Conservation (phyloP, 2,888 invertebrate genomes). For the Apomyelois bistriatella region DNA sequence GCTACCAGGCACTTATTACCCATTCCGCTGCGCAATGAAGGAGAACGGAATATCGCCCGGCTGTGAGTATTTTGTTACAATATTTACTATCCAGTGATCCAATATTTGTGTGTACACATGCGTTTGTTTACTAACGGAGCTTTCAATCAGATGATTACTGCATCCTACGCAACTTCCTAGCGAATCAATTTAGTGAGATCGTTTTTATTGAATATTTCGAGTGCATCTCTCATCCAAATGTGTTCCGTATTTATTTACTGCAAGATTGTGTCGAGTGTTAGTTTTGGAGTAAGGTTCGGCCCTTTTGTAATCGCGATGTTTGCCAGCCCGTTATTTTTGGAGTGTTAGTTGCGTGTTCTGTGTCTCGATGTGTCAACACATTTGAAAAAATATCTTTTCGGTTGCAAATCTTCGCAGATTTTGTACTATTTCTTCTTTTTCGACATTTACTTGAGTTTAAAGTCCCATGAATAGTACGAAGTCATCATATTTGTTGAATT, state of each 20-base stretch:
- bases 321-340: constrained; percentile 55
- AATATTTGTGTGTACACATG: constrained; percentile 18
- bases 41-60: constrained; percentile 91
- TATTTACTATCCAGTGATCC: constrained; percentile 17
- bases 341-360: constrained; percentile 41
- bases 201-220: constrained; percentile 50
- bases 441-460: background rate
- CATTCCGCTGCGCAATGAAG: constrained; percentile 90
- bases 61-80: constrained; percentile 84
- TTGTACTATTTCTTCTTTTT: background rate
- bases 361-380: constrained; percentile 45
- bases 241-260: constrained; percentile 42
- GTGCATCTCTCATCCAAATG: constrained; percentile 37
- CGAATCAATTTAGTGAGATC: constrained; percentile 45
- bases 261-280: constrained; percentile 31
- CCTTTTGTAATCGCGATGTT: constrained; percentile 45
- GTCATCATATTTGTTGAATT: constrained; percentile 42
- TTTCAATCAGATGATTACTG: constrained; percentile 24
- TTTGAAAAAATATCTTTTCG: constrained; percentile 23
- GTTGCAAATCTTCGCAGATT: background rate
- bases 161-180: constrained; percentile 23
- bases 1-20: constrained; percentile 90
- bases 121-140: constrained; percentile 34
- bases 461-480: constrained; percentile 26
- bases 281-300: constrained; percentile 24